Base-by-base conservation (phyloP, 2,888 invertebrate species). In the Amaurobius ferox region DNA sequence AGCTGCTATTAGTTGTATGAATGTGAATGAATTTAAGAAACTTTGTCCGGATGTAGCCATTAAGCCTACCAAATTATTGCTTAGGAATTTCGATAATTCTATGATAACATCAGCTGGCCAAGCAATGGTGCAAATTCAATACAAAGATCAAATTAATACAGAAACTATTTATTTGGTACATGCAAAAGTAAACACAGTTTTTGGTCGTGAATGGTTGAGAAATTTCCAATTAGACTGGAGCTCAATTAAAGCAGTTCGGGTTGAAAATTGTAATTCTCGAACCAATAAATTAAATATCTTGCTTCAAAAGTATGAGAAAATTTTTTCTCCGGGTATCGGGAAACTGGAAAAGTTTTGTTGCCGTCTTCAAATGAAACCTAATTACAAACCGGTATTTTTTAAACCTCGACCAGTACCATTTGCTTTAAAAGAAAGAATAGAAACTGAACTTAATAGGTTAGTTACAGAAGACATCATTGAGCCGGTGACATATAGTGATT, bases 361-460 rank as follows among this genome's bases (percentile, higher is more conserved):
- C 71, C 71, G 55, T 72, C 71, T 72, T 72, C 71, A 72, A 72
- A 72, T 72, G 55, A 72, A 72, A 72, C 71, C 55, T 72, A 72
- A 72, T 72, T 72, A 72, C 71, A 72, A 72, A 72, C 71, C 71
- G 71, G 55, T 72, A 72, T 72, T 72, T 72, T 72, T 72, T 72
- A 72, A 72, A 72, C 71, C 71, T 72, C 71, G 71, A 72, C 71
- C 71, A 44, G 71, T 72, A 72, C 55, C 55, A 72, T 35, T 35
- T 35, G 35, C 35, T 35, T 35, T 35, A 35, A 35, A 35, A 35
- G 35, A 35, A 35, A 35, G 35, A 35, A 35, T 35, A 35, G 35
- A 35, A 35, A 35, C 9, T 35, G 35, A 91, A 87, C 90, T 90
- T 80, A 91, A 91, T 88, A 87, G 91, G 6, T 88, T 88, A 55